Conservation (phyloP, 1,140 invertebrate species). For the Trinorchestia longiramus region DNA sequence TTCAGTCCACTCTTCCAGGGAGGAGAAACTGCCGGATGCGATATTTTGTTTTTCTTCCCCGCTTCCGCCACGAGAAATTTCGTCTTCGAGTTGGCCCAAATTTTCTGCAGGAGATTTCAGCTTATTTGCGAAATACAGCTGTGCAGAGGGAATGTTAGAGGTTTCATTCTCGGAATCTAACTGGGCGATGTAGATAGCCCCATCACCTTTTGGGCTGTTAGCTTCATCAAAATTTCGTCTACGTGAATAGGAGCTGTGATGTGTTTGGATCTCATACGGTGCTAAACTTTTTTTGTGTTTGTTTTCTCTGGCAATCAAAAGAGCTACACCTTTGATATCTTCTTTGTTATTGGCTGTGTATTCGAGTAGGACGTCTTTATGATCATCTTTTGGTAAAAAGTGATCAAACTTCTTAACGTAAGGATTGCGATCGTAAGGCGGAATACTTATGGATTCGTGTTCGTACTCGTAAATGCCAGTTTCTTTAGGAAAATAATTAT, state of each 20-base stretch:
- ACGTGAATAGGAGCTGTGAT: background rate
- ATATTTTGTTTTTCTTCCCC: background rate
- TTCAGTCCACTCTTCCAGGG: slow-evolving; percentile 22
- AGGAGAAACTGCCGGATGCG: slow-evolving; percentile 2
- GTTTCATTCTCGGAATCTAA: background rate
- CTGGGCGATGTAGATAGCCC: background rate
- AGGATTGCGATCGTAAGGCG: background rate
- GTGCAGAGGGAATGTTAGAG: background rate
- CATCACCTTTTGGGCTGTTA: too few species aligned
- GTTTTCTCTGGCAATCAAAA: background rate
- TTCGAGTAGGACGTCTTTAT: slow-evolving; percentile 16
- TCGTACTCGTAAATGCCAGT: background rate
- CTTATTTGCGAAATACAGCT: background rate
- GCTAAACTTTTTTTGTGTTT: background rate
- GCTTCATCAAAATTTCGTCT: background rate
- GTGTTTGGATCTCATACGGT: background rate
- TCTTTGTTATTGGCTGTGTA: slow-evolving; percentile 38
- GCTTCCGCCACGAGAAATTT: background rate
- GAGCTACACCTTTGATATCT: slow-evolving; percentile 47
- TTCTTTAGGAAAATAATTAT: background rate
- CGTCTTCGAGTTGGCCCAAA: too few species aligned
- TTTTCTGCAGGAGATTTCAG: background rate
- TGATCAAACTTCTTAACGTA: slow-evolving; percentile 9
- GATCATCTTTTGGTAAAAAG: slow-evolving; percentile 11
- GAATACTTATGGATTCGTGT: background rate